Evolutionary conservation across 2,113 vertebrate genomes (phyloP).

Genomic region (Tachycineta bicolor): DNA sequence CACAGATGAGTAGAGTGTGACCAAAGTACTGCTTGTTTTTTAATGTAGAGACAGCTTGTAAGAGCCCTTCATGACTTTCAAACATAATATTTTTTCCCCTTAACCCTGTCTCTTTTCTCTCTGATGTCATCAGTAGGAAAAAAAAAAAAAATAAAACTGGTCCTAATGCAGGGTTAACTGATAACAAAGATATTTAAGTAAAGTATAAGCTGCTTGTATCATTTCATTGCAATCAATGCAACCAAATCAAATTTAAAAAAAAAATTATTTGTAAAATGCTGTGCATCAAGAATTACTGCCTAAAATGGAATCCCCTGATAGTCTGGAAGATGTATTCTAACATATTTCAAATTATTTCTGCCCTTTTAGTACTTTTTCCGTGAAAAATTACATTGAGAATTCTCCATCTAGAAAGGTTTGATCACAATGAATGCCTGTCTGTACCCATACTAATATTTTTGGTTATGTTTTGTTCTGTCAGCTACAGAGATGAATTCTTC

Average conservation of each 20-base stretch:
- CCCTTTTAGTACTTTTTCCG: background rate
- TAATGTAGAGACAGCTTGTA: background rate
- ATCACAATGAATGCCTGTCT: background rate
- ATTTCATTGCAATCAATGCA: background rate
- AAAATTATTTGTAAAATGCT: background rate
- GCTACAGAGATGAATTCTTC: background rate
- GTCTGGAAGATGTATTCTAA: background rate
- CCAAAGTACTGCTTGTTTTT: background rate
- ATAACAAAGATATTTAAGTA: background rate
- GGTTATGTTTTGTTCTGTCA: background rate
- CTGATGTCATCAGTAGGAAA: background rate
- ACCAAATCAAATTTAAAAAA: background rate
- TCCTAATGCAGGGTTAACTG: background rate
- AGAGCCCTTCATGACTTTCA: background rate
- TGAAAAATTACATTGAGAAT: background rate
- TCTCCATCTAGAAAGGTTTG: background rate
- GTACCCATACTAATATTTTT: background rate
- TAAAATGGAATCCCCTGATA: background rate
- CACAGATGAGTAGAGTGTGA: background rate
- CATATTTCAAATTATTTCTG: background rate
- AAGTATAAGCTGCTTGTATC: background rate
- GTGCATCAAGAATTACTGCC: background rate
- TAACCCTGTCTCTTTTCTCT: background rate
- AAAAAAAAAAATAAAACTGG: background rate
- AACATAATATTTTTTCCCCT: background rate